A percentile compares a stretch with the other conserved stretches of the same genome.
Evolutionary conservation across 2,113 vertebrate species (phyloP).

Genomic region (Cricetomys ansorgei): DNA sequence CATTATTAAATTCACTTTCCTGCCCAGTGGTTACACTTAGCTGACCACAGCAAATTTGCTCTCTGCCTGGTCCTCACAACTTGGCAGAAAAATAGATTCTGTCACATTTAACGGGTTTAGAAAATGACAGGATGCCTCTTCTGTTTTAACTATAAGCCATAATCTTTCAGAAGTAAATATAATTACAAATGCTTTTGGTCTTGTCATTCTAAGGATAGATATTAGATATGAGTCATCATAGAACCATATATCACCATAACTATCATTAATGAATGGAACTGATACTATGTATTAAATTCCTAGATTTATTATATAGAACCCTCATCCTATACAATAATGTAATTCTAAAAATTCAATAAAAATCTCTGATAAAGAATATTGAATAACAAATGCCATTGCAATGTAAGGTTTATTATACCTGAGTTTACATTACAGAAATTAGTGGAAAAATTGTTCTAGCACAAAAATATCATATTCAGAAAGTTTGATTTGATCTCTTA

Average conservation of each 20-base stretch:
- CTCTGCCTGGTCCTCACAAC: conserved; percentile 98
- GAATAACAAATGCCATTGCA: conserved; percentile 62
- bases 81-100: conserved; percentile 99
- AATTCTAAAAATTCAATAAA: conserved; percentile 83
- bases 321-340: conserved; percentile 93
- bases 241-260: conserved; percentile 92
- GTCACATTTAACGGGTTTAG: conserved; percentile 99
- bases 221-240: conserved; percentile 92
- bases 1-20: conserved; percentile 99
- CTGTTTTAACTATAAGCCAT: conserved; percentile 97
- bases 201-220: conserved; percentile 90
- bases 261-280: conserved; percentile 92
- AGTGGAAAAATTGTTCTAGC: not conserved
- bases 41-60: conserved; percentile 99
- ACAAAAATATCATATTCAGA: conserved; percentile 48
- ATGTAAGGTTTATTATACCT: conserved; percentile 54
- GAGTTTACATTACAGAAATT: conserved; percentile 71
- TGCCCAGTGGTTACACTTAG: conserved; percentile 99
- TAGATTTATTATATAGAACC: conserved; percentile 81
- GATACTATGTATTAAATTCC: conserved; percentile 91
- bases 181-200: conserved; percentile 99
- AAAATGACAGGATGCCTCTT: conserved; percentile 99
- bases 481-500: conserved; percentile 53
- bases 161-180: conserved; percentile 99
- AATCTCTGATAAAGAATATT: conserved; percentile 59